phyloP scores from a whole-genome alignment of 1,140 invertebrate genomes.

The Drosophila setifemur region DNA sequence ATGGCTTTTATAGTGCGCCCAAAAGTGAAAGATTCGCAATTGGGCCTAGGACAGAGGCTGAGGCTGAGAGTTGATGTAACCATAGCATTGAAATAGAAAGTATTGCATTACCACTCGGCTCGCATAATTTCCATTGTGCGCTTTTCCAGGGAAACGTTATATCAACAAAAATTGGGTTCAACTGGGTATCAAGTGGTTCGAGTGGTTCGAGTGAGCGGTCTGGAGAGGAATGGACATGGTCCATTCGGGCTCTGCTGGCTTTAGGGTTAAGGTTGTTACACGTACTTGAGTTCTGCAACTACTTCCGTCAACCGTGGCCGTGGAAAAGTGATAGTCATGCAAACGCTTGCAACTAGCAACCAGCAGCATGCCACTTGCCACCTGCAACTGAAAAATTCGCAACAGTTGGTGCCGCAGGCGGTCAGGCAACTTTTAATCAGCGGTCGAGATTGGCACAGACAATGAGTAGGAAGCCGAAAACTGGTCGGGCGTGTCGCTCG shows the following conservation, averaged over 20 bases:
- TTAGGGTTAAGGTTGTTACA: slow-evolving; percentile 78
- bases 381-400: slow-evolving; percentile 13
- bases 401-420: slow-evolving; percentile 33
- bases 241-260: slow-evolving; percentile 34
- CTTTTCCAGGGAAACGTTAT: slow-evolving; percentile 70
- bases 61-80: slow-evolving; percentile 69
- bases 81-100: slow-evolving; percentile 80
- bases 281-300: slow-evolving; percentile 70
- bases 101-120: slow-evolving; percentile 65
- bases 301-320: slow-evolving; percentile 64
- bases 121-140: slow-evolving; percentile 76
- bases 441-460: slow-evolving; percentile 39
- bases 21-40: slow-evolving; percentile 71
- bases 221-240: slow-evolving; percentile 46
- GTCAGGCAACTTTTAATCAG: slow-evolving; percentile 66
- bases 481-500: slow-evolving; percentile 47
- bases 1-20: slow-evolving; percentile 49
- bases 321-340: slow-evolving; percentile 50
- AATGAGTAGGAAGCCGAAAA: slow-evolving; percentile 38
- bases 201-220: slow-evolving; percentile 36
- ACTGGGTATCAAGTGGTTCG: slow-evolving; percentile 68
- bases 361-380: background rate
- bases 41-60: slow-evolving; percentile 39
- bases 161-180: slow-evolving; percentile 75
- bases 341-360: slow-evolving; percentile 11